A percentile compares a stretch with the other conserved stretches of the same genome.
Evolutionary conservation across 2,113 vertebrate genomes (phyloP).

Genomic region (Bubo scandiacus): DNA sequence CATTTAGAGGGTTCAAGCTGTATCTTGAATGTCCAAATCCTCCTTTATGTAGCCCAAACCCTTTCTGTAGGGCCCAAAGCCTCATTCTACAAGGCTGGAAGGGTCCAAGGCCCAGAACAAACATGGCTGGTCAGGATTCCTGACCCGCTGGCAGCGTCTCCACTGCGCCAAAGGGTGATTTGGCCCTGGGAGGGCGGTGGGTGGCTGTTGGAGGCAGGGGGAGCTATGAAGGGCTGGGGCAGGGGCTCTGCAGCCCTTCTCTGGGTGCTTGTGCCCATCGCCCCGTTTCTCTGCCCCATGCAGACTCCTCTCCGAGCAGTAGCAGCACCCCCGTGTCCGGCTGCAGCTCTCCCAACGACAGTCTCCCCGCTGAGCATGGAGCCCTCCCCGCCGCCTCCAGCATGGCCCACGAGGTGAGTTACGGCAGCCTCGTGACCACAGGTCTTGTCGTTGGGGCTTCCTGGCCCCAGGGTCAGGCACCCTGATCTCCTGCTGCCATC

Average conservation of each 20-base stretch:
- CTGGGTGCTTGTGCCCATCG: neutral
- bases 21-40: too few relatives aligned
- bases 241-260: neutral
- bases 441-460: neutral
- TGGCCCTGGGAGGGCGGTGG: rapidly evolving
- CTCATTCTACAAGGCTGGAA: neutral
- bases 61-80: too few relatives aligned
- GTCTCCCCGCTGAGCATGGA: conserved; percentile 78
- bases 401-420: conserved; percentile 80
- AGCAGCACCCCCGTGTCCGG: conserved; percentile 89
- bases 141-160: rapidly evolving
- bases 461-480: too few relatives aligned
- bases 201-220: neutral
- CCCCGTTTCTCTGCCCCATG: neutral
- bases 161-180: neutral
- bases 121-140: rapidly evolving
- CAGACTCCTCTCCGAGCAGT: conserved; percentile 91
- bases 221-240: neutral
- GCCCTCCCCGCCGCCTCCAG: conserved; percentile 54
- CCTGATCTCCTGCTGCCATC: neutral
- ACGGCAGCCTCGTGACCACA: neutral
- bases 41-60: too few relatives aligned
- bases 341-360: conserved; percentile 91
- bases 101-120: too few relatives aligned
- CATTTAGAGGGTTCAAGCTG: too few relatives aligned